Base-by-base conservation (phyloP, 2,888 invertebrate species). In the Drosophila merina region DNA sequence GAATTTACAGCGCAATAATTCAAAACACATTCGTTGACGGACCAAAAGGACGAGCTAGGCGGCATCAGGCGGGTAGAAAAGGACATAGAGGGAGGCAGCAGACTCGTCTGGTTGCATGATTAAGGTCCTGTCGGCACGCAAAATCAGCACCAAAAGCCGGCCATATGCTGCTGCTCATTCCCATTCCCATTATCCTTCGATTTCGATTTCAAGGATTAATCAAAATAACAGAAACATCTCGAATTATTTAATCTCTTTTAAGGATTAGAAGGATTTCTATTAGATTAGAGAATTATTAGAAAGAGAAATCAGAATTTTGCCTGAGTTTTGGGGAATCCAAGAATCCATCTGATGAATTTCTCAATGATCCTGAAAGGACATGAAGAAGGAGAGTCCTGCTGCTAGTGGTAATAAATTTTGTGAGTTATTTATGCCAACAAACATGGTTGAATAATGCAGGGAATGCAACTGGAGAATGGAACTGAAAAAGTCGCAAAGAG, bases 21-120 rank as follows among this genome's bases (percentile, higher is more conserved):
- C 82, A 82, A 82, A 82, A 88, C 84, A 83, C 88, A 82, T 83
- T 86, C 86, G 77, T 60, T 86, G 84, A 83, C 88, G 83, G 88
- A 77, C 77, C 77, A 55, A 36, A 42, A 36, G 50, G 58, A 10
- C 44, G 42, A 20, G 20, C 20, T 20, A 20, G 20, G 20, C 1
- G 2, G 20, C 20, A 20, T 20, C 20, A 20, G 20, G 20, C 20
- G n/a, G 9, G 51, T 25, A 20, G 8, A 3, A 20, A 72, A 59
- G 67, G 67, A 50, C 57, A 14, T 14, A 14, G 14, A 71, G 56
- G 47, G 52, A 40, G 28, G 38, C 38, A 42, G 14, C 50, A 30
- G 66, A 67, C 71, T 74, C 58, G 76, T 72, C 66, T 73, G 64
- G 42, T 50, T 57, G 59, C 68, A 86, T 86, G 86, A 82, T 86